Percentiles rank a stretch among this genome's conserved stretches.
Conservation (phyloP, 2,113 vertebrate species). For the Pachypanchax playfairii region DNA sequence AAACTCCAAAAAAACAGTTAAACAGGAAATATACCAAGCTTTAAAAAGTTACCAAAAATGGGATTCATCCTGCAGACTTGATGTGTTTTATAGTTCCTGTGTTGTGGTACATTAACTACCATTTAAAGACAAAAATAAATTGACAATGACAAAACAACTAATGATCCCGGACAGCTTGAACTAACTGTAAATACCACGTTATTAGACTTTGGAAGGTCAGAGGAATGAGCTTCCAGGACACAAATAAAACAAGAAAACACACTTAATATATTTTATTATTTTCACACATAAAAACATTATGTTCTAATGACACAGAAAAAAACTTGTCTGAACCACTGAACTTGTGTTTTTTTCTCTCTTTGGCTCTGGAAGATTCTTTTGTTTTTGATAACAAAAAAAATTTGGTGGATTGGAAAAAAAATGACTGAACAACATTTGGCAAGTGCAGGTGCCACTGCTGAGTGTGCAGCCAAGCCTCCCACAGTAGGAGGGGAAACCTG, state of each 20-base stretch:
- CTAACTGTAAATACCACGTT: conserved; percentile 30
- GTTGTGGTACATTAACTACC: conserved; percentile 56
- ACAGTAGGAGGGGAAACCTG: conserved; percentile 57
- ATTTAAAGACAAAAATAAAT: conserved; percentile 45
- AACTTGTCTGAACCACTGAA: background rate
- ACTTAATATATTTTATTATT: conserved; percentile 32
- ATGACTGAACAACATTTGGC: conserved; percentile 81
- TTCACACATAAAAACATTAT: conserved; percentile 19
- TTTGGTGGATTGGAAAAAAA: conserved; percentile 77
- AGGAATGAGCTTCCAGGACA: conserved; percentile 28
- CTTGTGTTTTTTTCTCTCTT: conserved; percentile 1
- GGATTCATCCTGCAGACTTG: no score
- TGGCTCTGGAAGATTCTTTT: conserved; percentile 39
- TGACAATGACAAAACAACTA: conserved; percentile 47
- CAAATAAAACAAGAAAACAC: conserved; percentile 24
- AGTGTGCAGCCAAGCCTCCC: conserved; percentile 61
- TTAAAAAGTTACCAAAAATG: no score
- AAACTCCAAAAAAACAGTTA: no score
- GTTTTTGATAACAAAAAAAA: conserved; percentile 43
- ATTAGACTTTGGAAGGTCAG: conserved; percentile 19
- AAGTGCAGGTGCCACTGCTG: conserved; percentile 67
- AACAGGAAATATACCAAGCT: no score
- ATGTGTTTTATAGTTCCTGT: no score
- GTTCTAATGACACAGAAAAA: conserved; percentile 39
- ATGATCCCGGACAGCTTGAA: conserved; percentile 25